These are phyloP conservation scores for Autographa pulchrina DNA, from an alignment of 2,888 invertebrate genomes.

Conservation along the genomic window DNA sequence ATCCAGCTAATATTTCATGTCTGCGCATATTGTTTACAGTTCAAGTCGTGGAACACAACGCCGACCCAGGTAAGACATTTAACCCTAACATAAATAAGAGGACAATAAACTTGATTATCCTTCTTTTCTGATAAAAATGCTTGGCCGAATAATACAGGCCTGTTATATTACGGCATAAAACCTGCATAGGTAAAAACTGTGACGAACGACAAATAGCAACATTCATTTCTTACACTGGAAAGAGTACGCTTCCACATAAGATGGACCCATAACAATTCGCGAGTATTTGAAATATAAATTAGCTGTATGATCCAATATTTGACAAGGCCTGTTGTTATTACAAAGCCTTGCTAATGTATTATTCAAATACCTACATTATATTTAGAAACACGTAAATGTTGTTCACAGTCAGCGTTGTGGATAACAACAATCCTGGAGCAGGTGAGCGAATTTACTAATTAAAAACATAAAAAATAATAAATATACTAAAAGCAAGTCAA, in stretches of 20 bases:
- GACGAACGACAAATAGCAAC: no score
- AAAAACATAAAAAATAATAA: neutral
- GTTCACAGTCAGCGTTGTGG: conserved; percentile 40
- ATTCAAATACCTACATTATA: neutral
- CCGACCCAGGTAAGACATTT: conserved; percentile 31
- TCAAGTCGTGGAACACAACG: conserved; percentile 24
- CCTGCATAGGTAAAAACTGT: no score
- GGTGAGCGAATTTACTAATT: conserved; percentile 18
- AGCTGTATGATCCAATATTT: no score
- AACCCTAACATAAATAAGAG: neutral
- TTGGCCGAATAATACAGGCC: neutral
- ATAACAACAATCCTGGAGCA: conserved; percentile 21
- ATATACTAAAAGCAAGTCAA: neutral
- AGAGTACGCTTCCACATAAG: no score
- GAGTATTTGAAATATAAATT: no score
- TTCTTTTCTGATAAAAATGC: neutral
- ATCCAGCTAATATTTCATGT: neutral
- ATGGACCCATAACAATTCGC: no score
- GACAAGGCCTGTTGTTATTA: no score
- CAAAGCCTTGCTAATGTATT: no score
- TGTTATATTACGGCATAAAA: neutral
- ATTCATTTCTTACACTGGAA: no score
- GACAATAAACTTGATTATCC: neutral
- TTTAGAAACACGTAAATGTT: conserved; percentile 8
- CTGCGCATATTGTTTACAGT: conserved; percentile 33